Percentiles rank a stretch among this genome's conserved stretches.
phyloP scores from a whole-genome alignment of 2,888 invertebrate genomes.

The Myopa testacea region DNA sequence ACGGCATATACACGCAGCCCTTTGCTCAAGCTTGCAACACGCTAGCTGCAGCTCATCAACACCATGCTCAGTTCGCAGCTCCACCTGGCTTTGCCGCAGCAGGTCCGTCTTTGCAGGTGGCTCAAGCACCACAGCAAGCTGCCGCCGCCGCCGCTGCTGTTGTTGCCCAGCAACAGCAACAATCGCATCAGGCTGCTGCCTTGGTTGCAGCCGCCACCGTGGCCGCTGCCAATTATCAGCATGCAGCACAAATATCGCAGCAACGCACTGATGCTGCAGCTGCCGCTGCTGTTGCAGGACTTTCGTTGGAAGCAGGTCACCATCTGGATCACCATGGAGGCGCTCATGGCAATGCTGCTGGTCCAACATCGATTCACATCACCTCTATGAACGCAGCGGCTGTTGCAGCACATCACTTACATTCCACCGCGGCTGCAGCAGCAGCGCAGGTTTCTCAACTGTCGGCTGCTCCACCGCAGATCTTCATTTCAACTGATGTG shows the following conservation, averaged over 20 bases:
- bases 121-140: slow-evolving; percentile 56
- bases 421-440: slow-evolving; percentile 64
- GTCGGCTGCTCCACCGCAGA: slow-evolving; percentile 68
- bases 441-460: slow-evolving; percentile 71
- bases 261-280: slow-evolving; percentile 60
- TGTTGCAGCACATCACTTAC: slow-evolving; percentile 60
- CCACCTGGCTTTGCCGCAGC: slow-evolving; percentile 51
- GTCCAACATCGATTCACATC: slow-evolving; percentile 66
- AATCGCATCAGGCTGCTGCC: slow-evolving; percentile 57
- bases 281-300: slow-evolving; percentile 59
- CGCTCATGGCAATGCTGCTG: slow-evolving; percentile 47
- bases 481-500: slow-evolving; percentile 67
- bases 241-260: slow-evolving; percentile 58
- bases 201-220: slow-evolving; percentile 48
- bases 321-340: slow-evolving; percentile 48
- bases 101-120: slow-evolving; percentile 60
- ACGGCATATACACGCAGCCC: slow-evolving; percentile 68
- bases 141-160: slow-evolving; percentile 63
- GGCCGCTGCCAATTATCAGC: slow-evolving; percentile 64
- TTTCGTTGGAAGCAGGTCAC: slow-evolving; percentile 55
- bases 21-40: slow-evolving; percentile 63
- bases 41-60: slow-evolving; percentile 52
- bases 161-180: slow-evolving; percentile 58
- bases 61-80: slow-evolving; percentile 30
- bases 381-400: slow-evolving; percentile 68